Evolutionary conservation across 2,888 invertebrate genomes (phyloP).

Genomic region (Drosophila phalerata): DNA sequence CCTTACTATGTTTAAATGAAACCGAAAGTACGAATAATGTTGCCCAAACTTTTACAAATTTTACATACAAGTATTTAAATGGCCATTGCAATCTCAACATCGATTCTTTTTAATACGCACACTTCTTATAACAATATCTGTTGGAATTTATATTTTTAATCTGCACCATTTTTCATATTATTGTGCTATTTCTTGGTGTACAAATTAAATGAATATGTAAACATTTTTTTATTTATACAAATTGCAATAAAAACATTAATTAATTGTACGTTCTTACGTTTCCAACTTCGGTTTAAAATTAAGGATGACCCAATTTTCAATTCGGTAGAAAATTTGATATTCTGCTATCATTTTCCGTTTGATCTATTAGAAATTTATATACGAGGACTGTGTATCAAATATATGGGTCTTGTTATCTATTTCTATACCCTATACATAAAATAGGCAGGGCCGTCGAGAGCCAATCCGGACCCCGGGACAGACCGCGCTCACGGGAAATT

Average conservation of each 20-base stretch:
- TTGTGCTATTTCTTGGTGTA: constrained; percentile 68
- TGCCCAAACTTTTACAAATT: constrained; percentile 63
- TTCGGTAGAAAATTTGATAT: constrained; percentile 2
- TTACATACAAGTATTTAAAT: constrained; percentile 43
- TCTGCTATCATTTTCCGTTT: constrained; percentile 10
- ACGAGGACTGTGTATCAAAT: neutral
- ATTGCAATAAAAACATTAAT: constrained; percentile 61
- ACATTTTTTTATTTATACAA: constrained; percentile 50
- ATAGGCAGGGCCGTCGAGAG: too few relatives aligned
- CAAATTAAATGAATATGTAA: constrained; percentile 50
- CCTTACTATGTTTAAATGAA: constrained; percentile 70
- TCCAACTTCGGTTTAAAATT: constrained; percentile 6
- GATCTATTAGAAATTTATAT: constrained; percentile 1
- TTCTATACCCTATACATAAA: neutral
- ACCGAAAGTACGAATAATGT: constrained; percentile 75
- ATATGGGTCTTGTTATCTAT: constrained; percentile 14
- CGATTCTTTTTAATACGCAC: constrained; percentile 24
- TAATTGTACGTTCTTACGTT: constrained; percentile 11
- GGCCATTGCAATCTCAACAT: constrained; percentile 64
- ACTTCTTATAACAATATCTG: constrained; percentile 19
- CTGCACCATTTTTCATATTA: constrained; percentile 40
- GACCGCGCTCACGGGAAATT: too few relatives aligned
- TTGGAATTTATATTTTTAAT: constrained; percentile 37
- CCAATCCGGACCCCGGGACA: too few relatives aligned
- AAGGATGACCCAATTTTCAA: constrained; percentile 4